Evolutionary conservation across 1,140 invertebrate species (phyloP).

Genomic region (Temnothorax curvispinosus): DNA sequence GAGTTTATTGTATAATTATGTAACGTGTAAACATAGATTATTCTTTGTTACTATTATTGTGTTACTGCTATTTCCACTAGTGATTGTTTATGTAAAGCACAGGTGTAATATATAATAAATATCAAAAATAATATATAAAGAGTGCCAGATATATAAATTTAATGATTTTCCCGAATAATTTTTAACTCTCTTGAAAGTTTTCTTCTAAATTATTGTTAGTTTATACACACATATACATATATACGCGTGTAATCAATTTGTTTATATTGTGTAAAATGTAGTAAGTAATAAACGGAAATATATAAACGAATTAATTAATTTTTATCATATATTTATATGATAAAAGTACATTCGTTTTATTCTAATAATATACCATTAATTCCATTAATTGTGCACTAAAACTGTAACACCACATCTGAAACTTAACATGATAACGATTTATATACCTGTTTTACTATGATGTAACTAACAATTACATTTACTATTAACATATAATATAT

Average conservation of each 20-base stretch:
- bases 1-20: conserved; percentile 23
- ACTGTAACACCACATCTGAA: neutral
- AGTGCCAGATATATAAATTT: neutral
- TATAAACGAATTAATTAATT: conserved; percentile 9
- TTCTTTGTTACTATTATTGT: conserved; percentile 33
- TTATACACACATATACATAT: neutral
- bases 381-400: conserved; percentile 15
- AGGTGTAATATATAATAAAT: conserved; percentile 27
- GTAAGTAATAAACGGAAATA: neutral
- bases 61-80: conserved; percentile 28
- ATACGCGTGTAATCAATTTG: neutral
- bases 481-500: neutral
- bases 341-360: neutral
- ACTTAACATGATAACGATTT: conserved; percentile 6
- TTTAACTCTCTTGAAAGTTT: neutral
- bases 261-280: neutral
- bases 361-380: conserved; percentile 8
- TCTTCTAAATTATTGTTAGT: neutral
- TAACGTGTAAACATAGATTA: conserved; percentile 36
- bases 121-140: neutral
- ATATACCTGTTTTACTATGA: conserved; percentile 2
- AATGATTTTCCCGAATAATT: neutral
- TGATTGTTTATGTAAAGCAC: conserved; percentile 31
- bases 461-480: conserved; percentile 13
- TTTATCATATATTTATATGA: conserved; percentile 11